A percentile compares a stretch with the other conserved stretches of the same genome.
Evolutionary conservation across 2,888 invertebrate genomes (phyloP).

Genomic region (Drosophila barbarae): DNA sequence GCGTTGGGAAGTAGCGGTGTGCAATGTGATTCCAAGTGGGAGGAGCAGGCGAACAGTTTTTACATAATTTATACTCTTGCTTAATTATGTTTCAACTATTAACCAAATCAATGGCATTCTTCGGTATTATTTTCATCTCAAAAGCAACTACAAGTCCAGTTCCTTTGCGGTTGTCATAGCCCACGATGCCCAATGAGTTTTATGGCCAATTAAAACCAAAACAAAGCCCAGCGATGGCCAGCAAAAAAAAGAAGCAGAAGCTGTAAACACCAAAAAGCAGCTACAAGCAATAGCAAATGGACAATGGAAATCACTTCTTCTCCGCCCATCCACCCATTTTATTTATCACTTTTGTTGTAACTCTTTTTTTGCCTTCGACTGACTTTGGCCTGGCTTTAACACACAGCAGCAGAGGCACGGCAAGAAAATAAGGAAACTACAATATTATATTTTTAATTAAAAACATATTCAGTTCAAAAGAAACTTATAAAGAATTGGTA

Average conservation of each 20-base stretch:
- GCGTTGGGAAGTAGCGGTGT: slow-evolving; percentile 22
- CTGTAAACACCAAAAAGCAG: not conserved
- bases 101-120: not conserved
- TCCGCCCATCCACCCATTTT: slow-evolving; percentile 42
- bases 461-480: too few relatives aligned
- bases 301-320: slow-evolving; percentile 17
- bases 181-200: not conserved
- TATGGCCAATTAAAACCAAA: slow-evolving; percentile 9
- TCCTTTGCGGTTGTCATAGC: not conserved
- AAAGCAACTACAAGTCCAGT: not conserved
- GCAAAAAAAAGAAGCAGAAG: not conserved
- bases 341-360: slow-evolving; percentile 58
- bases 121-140: not conserved
- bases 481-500: not conserved
- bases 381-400: slow-evolving; percentile 3
- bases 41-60: slow-evolving; percentile 29
- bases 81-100: not conserved
- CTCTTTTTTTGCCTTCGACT: not conserved
- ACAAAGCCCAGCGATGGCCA: slow-evolving; percentile 1
- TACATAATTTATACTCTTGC: not conserved
- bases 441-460: not conserved
- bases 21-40: slow-evolving; percentile 9
- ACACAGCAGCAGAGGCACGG: not conserved
- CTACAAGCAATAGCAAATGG: slow-evolving; percentile 13
- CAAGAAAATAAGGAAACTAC: not conserved